Base-by-base conservation (phyloP, 2,888 invertebrate species). In the Cephus sareptanus region DNA sequence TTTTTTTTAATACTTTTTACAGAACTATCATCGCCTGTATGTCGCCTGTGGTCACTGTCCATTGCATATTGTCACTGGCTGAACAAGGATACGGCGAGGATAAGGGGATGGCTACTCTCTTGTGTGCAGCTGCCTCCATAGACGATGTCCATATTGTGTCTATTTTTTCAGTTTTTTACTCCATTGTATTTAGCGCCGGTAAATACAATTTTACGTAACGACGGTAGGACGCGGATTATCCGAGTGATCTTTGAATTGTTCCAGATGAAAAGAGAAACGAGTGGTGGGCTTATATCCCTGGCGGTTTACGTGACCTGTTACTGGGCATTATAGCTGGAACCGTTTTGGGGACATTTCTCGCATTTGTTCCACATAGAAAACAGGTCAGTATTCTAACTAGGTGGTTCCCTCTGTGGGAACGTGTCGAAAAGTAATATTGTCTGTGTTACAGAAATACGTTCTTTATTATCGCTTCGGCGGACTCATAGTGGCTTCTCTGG, bases 121-220 rank as follows among this genome's bases (percentile, higher is more conserved):
- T 96, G 4, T 94, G 95, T 80, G 95, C 95, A 11, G 94, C 95
- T 0, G 93, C 95, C 23, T 95, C 95, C 80, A 93, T 96, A 79
- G 96, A 97, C 88, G 96, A 96, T 90, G 95, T 97, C 75, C 93
- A 96, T 76, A 95, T 96, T 76, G 95, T 96, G 82, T 95, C 95
- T 78, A 91, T 94, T 4, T 97, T 96, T 89, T 94, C 95, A 33
- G 93, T 96, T 68, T 90, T 94, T 76, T 92, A 95, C 75, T 94
- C 95, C 34, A 92, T 95, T 73, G 93, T 95, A 75, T 95, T 95
- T 86, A 93, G 94, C 75, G 92, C 93, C 83, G 94, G 95, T 94
- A 91, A 83, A 1, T 70, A 3, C 69, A 70, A n/a, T 74, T 40
- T 40, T 40, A 40, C 4, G 15, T 40, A 15, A 40, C 1, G 15